Evolutionary conservation across 2,797 vertebrate species (phyloP).

Genomic region (Crotalus adamanteus): DNA sequence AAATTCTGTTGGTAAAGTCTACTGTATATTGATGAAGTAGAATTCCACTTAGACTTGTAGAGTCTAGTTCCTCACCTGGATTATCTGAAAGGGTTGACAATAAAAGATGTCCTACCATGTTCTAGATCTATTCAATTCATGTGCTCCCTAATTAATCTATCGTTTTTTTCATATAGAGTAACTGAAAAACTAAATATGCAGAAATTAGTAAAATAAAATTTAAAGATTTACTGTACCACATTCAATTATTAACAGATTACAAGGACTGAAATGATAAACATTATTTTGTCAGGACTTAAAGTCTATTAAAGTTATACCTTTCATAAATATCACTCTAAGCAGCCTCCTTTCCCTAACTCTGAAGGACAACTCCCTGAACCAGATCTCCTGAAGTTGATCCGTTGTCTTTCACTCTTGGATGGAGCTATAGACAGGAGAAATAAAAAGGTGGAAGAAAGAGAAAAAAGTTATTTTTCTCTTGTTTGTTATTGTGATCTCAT

Average conservation of each 20-base stretch:
- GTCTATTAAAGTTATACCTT: not conserved
- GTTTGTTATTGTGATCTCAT: not conserved
- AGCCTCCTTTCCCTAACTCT: not conserved
- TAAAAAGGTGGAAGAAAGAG: not conserved
- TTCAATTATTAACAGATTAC: not conserved
- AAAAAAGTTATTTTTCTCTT: not conserved
- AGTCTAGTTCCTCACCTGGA: not conserved
- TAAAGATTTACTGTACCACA: not conserved
- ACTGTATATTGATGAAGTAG: not conserved
- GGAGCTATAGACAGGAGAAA: not conserved
- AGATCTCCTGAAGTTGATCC: not conserved
- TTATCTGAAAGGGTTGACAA: not conserved
- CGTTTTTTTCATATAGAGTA: not conserved
- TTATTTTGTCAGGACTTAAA: not conserved
- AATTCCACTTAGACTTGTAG: not conserved
- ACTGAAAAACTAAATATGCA: not conserved
- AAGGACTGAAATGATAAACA: not conserved
- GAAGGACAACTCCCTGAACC: not conserved
- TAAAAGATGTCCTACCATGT: not conserved
- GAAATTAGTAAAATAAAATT: not conserved
- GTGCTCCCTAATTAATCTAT: not conserved
- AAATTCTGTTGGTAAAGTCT: not conserved
- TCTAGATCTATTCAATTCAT: not conserved
- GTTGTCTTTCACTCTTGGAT: not conserved
- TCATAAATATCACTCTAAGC: not conserved